Evolutionary conservation across 2,113 vertebrate species (phyloP).

Genomic region (Chauna torquata): DNA sequence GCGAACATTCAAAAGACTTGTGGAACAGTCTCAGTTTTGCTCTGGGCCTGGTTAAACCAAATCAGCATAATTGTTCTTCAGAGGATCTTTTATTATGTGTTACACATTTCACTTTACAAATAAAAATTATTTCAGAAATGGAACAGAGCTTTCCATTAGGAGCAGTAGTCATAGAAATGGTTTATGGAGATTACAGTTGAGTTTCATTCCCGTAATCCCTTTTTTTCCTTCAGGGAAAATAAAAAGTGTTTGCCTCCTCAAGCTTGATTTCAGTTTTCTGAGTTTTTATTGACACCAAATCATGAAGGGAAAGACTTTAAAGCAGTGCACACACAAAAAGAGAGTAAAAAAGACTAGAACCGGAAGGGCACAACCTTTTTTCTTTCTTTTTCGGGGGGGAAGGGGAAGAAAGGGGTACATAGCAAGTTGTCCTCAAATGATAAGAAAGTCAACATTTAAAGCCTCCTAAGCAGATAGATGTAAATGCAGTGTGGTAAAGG

Average conservation of each 20-base stretch:
- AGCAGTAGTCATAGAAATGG: slow-evolving; percentile 11
- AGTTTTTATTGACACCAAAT: not conserved
- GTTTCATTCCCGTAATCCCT: slow-evolving; percentile 28
- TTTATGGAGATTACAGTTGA: slow-evolving; percentile 28
- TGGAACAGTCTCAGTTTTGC: not conserved
- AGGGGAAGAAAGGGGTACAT: not conserved
- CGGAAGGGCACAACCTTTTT: not conserved
- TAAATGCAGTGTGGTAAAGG: not conserved
- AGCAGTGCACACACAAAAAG: not conserved
- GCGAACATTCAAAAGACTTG: not conserved
- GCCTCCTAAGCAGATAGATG: not conserved
- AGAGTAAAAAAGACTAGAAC: not conserved
- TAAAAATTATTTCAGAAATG: slow-evolving; percentile 45
- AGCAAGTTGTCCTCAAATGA: not conserved
- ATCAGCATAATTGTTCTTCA: slow-evolving; percentile 62
- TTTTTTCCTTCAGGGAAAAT: slow-evolving; percentile 16
- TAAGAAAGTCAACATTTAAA: not conserved
- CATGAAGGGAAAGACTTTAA: not conserved
- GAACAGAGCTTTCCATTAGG: slow-evolving; percentile 18
- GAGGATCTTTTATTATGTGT: slow-evolving; percentile 64
- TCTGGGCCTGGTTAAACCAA: slow-evolving; percentile 33
- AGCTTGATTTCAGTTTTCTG: not conserved
- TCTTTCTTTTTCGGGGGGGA: not conserved
- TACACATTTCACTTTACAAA: slow-evolving; percentile 47
- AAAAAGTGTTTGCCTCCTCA: slow-evolving; percentile 9